These are phyloP conservation scores for Dromococcyx pavoninus DNA, from an alignment of 2,797 vertebrate species.

Conservation along the genomic window DNA sequence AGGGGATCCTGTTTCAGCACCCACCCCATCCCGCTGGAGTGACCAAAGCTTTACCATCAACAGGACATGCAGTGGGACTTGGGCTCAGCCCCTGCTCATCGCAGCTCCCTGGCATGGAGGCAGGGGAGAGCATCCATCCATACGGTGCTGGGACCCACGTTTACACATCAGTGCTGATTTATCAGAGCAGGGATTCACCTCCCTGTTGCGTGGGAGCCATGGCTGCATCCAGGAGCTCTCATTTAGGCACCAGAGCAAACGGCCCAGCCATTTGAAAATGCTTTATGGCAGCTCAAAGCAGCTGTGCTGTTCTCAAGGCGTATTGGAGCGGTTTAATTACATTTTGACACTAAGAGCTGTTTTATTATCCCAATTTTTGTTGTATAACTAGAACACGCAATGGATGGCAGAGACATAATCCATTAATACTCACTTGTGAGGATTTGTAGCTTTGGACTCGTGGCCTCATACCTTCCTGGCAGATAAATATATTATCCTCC, in stretches of 20 bases:
- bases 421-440: slow-evolving; percentile 29
- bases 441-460: slow-evolving; percentile 21
- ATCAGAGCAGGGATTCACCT: background rate
- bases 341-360: slow-evolving; percentile 19
- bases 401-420: background rate
- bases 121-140: background rate
- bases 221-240: background rate
- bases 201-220: accelerated
- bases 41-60: background rate
- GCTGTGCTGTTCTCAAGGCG: background rate
- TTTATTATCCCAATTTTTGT: slow-evolving; percentile 29
- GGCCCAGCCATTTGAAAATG: background rate
- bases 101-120: background rate
- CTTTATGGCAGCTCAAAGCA: background rate
- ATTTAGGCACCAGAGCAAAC: background rate
- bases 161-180: accelerated
- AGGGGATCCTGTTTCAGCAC: background rate
- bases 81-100: background rate
- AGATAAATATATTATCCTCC: background rate
- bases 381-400: background rate
- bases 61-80: background rate
- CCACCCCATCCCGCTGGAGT: no score
- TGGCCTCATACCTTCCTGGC: background rate
- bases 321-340: background rate
- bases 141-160: accelerated